Evolutionary conservation across 2,888 invertebrate genomes (phyloP).

Genomic region (Lutraria lutraria): DNA sequence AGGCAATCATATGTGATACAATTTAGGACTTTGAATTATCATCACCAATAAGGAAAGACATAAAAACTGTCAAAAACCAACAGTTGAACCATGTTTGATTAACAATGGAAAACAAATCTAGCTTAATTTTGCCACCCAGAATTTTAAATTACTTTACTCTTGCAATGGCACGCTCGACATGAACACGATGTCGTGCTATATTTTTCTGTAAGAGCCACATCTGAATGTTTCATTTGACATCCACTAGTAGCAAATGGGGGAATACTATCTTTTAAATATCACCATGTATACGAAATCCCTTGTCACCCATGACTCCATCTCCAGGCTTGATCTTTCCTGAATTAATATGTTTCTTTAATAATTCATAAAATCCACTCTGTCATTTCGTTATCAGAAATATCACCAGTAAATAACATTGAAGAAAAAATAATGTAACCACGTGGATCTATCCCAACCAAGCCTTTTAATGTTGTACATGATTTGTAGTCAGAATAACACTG

Average conservation of each 20-base stretch:
- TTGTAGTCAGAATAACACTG: constrained; percentile 72
- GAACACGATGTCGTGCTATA: constrained; percentile 52
- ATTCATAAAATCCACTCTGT: constrained; percentile 49
- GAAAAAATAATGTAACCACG: constrained; percentile 63
- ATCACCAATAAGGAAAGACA: constrained; percentile 51
- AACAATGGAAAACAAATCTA: not conserved
- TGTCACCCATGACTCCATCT: constrained; percentile 61
- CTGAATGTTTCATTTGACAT: constrained; percentile 44
- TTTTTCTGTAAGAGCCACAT: constrained; percentile 47
- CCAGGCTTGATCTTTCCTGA: constrained; percentile 30
- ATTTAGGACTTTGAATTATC: no score
- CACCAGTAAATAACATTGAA: constrained; percentile 50
- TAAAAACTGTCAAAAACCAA: constrained; percentile 51
- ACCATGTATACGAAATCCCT: constrained; percentile 49
- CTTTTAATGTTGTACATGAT: constrained; percentile 65
- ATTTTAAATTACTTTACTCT: constrained; percentile 52
- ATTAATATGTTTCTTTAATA: constrained; percentile 36
- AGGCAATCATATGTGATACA: no score
- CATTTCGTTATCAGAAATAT: constrained; percentile 63
- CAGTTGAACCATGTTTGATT: constrained; percentile 55
- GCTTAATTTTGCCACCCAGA: constrained; percentile 36
- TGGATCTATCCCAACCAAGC: constrained; percentile 63
- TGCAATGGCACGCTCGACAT: constrained; percentile 58
- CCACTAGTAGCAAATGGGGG: constrained; percentile 47
- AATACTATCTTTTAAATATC: constrained; percentile 48